Evolutionary conservation across 1,140 invertebrate species (phyloP), one percentile per base, ranked within the genome.

Genomic region (Bacillus rossius): DNA sequence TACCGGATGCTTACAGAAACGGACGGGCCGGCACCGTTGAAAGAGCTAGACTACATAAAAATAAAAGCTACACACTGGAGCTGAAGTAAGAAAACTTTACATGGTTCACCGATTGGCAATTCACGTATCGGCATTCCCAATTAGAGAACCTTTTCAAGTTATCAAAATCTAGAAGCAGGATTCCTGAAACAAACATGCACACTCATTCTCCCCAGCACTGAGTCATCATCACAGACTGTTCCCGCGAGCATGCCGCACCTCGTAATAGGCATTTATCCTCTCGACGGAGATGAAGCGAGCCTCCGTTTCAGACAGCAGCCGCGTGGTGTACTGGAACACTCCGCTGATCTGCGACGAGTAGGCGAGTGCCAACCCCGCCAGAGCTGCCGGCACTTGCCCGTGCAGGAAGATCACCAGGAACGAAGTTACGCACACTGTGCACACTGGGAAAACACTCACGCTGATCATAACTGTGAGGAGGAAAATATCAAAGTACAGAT

Each of bases 271-370:
- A 26, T 65, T 70, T n/a, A 78, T 76, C 50, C 71, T 69, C 62
- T 78, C 74, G 0, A 78, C 71, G 29, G 84, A 85, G 10, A 84
- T 81, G 67, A 89, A 86, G 49, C 81, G 77, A 5, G 82, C 73
- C 69, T 89, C 84, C 1, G 80, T 76, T 65, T 89, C 85, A 20
- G 83, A 81, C 57, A 83, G 76, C 41, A 84, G 69, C 62, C 85
- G 72, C 1, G 85, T 79, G 5, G 84, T 81, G 63, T 81, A 87
- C 66, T 88, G 85, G 63, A 88, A 84, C 13, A 71, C 63, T 5
- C 85, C 84, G 42, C 80, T 82, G 63, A 88, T 77, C 71, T 85
- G 83, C 1, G 82, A 73, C 20, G 84, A 76, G 65, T 86, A 87
- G 2, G 83, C 75, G 59, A 89, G 67, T 0, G 86, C 85, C 37